These are phyloP conservation scores for Falco biarmicus DNA, from an alignment of 2,797 vertebrate species.

Conservation along the genomic window DNA sequence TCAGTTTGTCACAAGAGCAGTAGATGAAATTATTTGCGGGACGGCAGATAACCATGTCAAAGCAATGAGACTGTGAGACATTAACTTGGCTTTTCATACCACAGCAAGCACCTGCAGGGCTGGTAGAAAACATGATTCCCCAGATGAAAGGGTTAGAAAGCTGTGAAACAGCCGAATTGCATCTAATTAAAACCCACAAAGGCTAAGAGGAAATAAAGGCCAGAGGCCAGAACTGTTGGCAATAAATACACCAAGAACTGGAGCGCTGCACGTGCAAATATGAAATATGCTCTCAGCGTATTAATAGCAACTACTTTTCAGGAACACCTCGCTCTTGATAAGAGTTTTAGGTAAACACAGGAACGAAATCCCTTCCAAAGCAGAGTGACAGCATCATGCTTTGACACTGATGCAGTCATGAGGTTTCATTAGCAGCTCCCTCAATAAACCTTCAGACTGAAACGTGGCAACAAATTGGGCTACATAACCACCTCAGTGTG, in stretches of 20 bases:
- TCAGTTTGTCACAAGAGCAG: not conserved
- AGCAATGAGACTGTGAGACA: not conserved
- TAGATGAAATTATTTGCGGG: not conserved
- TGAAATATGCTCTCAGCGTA: fast-evolving
- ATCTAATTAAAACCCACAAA: slow-evolving; percentile 27
- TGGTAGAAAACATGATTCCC: not conserved
- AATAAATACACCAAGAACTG: not conserved
- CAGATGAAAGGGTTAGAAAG: not conserved
- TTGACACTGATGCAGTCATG: not conserved
- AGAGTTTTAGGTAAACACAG: not conserved
- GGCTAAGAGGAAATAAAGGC: not conserved
- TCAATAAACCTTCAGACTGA: not conserved
- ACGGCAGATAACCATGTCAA: not conserved
- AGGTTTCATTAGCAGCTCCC: not conserved
- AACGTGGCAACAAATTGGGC: not conserved
- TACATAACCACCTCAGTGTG: not conserved
- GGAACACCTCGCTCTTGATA: not conserved
- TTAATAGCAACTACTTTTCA: not conserved
- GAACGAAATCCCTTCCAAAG: not conserved
- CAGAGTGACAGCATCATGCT: not conserved
- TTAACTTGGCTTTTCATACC: not conserved
- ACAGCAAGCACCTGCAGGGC: not conserved
- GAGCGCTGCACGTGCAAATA: not conserved
- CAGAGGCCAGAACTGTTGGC: not conserved
- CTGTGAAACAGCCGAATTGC: not conserved